These are phyloP conservation scores for Gopherus evgoodei DNA, from an alignment of 2,113 vertebrate species.

Conservation along the genomic window DNA sequence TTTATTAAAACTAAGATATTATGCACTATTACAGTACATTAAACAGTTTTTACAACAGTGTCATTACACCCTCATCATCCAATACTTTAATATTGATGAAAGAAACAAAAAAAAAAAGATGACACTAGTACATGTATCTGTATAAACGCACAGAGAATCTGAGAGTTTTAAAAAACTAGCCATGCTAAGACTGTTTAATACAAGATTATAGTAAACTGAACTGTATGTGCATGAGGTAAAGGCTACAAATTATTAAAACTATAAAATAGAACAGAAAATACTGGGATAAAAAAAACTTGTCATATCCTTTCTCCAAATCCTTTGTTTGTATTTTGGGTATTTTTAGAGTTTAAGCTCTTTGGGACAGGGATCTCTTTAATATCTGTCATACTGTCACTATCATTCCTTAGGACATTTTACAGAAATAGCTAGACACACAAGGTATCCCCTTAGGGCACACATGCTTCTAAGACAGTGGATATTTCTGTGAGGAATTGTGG, in stretches of 20 bases:
- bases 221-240: slow-evolving; percentile 25
- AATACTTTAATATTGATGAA: background rate
- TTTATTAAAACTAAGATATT: background rate
- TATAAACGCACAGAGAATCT: fast-evolving
- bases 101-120: background rate
- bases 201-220: background rate
- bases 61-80: background rate
- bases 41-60: background rate
- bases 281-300: background rate
- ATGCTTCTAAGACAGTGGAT: background rate
- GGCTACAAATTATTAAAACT: background rate
- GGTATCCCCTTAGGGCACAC: background rate
- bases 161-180: background rate
- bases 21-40: background rate
- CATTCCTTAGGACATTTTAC: background rate
- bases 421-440: background rate
- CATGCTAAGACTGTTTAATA: background rate
- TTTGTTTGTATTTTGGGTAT: background rate
- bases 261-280: background rate
- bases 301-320: background rate
- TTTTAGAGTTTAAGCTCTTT: background rate
- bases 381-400: background rate
- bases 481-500: background rate
- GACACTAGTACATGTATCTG: background rate
- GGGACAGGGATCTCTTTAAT: background rate